Evolutionary conservation across 2,888 invertebrate species (phyloP).

Genomic region (Marasmarcha lunaedactyla): DNA sequence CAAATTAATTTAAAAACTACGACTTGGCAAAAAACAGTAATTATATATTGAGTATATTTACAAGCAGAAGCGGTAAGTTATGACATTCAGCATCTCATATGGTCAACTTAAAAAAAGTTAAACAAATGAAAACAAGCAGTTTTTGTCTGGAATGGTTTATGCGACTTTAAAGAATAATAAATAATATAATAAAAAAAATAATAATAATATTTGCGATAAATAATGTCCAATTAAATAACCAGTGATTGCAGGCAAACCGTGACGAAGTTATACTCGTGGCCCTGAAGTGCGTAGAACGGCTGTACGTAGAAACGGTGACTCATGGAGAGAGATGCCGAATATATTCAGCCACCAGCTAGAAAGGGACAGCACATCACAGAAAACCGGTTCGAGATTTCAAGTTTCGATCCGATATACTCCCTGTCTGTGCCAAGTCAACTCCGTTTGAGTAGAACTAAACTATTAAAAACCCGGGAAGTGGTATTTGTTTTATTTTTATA

Average conservation of each 20-base stretch:
- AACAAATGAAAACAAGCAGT: too few species aligned
- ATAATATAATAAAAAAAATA: too few species aligned
- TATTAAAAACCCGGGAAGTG: conserved; percentile 22
- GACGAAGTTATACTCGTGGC: conserved; percentile 65
- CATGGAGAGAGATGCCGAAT: conserved; percentile 53
- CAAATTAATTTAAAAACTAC: too few species aligned
- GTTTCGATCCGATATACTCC: conserved; percentile 68
- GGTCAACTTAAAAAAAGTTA: too few species aligned
- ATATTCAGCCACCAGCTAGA: conserved; percentile 29
- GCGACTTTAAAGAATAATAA: too few species aligned
- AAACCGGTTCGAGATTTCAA: conserved; percentile 68
- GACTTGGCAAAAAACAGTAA: too few species aligned
- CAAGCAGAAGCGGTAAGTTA: too few species aligned
- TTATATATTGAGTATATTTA: too few species aligned
- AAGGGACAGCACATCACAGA: conserved; percentile 41
- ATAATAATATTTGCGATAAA: conserved; percentile 45
- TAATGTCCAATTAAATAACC: conserved; percentile 55
- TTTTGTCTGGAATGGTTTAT: too few species aligned
- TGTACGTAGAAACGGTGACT: conserved; percentile 66
- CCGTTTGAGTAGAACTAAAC: conserved; percentile 42
- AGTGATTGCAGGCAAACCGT: conserved; percentile 60
- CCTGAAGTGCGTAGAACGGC: conserved; percentile 65
- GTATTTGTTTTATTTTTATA: background rate
- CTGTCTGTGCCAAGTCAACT: conserved; percentile 57
- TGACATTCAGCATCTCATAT: too few species aligned